A percentile compares a stretch with the other conserved stretches of the same genome.
These are phyloP conservation scores for Eptesicus fuscus DNA, from an alignment of 2,113 vertebrate genomes.

Conservation along the genomic window DNA sequence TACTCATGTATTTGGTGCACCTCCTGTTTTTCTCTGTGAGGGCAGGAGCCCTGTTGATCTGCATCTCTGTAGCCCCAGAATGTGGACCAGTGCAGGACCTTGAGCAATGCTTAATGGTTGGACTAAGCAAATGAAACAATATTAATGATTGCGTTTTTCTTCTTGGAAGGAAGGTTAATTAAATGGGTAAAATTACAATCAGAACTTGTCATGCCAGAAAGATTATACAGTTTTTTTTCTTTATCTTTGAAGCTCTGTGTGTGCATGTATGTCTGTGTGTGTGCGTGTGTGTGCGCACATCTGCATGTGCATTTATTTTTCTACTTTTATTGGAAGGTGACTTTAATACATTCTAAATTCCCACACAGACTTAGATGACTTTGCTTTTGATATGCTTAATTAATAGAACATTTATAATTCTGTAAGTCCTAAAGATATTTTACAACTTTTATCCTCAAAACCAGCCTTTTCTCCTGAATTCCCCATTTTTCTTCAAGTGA, in stretches of 20 bases:
- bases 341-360: constrained; percentile 1
- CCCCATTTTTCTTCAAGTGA: neutral
- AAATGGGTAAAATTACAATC: neutral
- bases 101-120: neutral
- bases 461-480: neutral
- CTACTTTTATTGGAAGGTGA: neutral
- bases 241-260: neutral
- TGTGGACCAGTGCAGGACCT: too few species aligned
- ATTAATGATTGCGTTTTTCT: neutral
- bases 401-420: neutral
- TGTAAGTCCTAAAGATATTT: neutral
- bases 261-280: neutral
- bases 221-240: neutral
- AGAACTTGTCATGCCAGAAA: neutral
- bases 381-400: neutral
- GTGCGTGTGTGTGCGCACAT: neutral
- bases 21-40: neutral
- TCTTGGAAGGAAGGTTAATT: neutral
- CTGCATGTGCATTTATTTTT: neutral
- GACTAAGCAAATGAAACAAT: neutral
- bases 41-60: neutral
- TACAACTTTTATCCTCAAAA: constrained; percentile 3
- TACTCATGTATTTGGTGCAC: neutral
- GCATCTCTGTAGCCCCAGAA: neutral
- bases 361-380: neutral